Evolutionary conservation across 2,797 vertebrate species (phyloP).

Genomic region (Sciurus vulgaris): DNA sequence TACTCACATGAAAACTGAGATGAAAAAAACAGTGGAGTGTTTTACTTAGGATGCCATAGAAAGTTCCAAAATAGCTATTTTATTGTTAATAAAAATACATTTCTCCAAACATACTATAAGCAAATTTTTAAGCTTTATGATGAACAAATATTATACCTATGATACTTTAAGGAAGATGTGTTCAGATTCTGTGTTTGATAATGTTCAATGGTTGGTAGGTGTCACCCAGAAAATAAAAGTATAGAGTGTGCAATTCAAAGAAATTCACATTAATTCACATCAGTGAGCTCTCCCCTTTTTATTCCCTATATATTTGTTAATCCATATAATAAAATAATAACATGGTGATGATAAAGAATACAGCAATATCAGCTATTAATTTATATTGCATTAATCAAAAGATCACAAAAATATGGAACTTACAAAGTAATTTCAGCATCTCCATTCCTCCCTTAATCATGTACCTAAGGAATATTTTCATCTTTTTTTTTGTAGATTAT

Average conservation of each 20-base stretch:
- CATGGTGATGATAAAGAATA: background rate
- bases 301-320: background rate
- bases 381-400: background rate
- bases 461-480: background rate
- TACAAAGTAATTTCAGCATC: background rate
- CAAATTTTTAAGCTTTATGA: background rate
- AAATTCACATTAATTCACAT: background rate
- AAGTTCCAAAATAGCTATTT: background rate
- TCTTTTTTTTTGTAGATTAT: background rate
- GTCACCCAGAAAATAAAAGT: background rate
- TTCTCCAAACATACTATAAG: background rate
- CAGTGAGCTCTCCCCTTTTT: background rate
- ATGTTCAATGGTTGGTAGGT: background rate
- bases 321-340: background rate
- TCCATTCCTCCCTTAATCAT: background rate
- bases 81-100: constrained; percentile 18
- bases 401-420: background rate
- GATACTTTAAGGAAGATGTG: background rate
- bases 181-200: background rate
- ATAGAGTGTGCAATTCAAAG: background rate
- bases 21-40: background rate
- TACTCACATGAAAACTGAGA: background rate
- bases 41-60: background rate
- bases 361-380: background rate
- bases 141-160: background rate